phyloP scores from a whole-genome alignment of 2,888 invertebrate genomes.

The Pomacea canaliculata region DNA sequence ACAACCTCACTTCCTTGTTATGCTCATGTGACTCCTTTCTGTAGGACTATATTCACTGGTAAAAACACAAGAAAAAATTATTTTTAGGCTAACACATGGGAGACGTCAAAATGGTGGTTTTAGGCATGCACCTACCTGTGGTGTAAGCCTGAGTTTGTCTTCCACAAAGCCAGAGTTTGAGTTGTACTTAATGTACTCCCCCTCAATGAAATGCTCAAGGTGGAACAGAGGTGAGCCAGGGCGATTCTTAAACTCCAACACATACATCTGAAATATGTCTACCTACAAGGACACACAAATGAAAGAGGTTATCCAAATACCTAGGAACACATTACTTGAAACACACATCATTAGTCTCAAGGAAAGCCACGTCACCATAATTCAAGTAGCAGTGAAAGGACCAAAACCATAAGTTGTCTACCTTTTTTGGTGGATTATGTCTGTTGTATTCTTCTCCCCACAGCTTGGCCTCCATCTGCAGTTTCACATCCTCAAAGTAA shows the following conservation, averaged over 20 bases:
- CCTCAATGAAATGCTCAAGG: slow-evolving; percentile 75
- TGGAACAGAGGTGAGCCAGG: slow-evolving; percentile 71
- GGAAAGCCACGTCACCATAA: not conserved
- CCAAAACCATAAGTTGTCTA: slow-evolving; percentile 34
- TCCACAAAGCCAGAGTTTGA: slow-evolving; percentile 75
- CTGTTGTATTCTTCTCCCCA: slow-evolving; percentile 76
- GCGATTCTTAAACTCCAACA: slow-evolving; percentile 72
- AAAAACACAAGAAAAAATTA: no score
- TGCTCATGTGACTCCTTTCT: no score
- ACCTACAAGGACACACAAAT: slow-evolving; percentile 62
- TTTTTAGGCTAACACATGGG: no score
- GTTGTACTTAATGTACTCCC: slow-evolving; percentile 75
- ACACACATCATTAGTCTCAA: not conserved
- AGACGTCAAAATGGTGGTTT: no score
- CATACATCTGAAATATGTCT: slow-evolving; percentile 75
- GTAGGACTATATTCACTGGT: no score
- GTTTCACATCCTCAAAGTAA: slow-evolving; percentile 74
- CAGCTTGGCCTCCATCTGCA: slow-evolving; percentile 76
- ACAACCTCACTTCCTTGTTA: no score
- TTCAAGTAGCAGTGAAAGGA: no score
- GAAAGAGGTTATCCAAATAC: not conserved
- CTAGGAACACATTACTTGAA: not conserved
- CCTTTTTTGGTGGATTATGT: slow-evolving; percentile 75
- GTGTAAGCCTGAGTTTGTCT: slow-evolving; percentile 71
- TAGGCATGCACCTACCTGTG: slow-evolving; percentile 66